Percentiles rank a stretch among this genome's conserved stretches.
These are phyloP conservation scores for Pelvicachromis taeniatus DNA, from an alignment of 2,113 vertebrate genomes.

Conservation along the genomic window DNA sequence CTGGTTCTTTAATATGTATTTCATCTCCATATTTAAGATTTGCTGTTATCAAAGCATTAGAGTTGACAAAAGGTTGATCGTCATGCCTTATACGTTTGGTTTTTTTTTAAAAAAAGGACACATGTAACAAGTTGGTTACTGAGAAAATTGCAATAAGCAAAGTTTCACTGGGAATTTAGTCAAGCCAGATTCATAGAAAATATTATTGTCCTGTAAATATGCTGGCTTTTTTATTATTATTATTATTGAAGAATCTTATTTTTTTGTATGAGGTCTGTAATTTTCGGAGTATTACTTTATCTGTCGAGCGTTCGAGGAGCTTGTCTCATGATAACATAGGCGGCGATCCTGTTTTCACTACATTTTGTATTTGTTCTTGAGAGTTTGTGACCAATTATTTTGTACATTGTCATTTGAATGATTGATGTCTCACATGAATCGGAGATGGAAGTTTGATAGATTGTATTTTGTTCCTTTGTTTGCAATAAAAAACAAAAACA, in stretches of 20 bases:
- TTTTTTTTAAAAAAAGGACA: conserved; percentile 52
- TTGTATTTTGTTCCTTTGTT: conserved; percentile 61
- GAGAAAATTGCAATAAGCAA: conserved; percentile 44
- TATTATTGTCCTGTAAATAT: conserved; percentile 75
- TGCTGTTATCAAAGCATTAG: conserved; percentile 12
- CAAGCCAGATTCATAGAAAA: conserved; percentile 66
- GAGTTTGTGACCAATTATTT: conserved; percentile 61
- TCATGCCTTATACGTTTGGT: conserved; percentile 57
- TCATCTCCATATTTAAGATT: conserved; percentile 52
- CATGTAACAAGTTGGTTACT: conserved; percentile 68
- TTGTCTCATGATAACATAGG: not conserved
- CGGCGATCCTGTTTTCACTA: conserved; percentile 37
- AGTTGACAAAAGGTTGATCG: conserved; percentile 55
- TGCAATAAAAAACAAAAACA: conserved; percentile 68
- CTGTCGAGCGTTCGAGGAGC: not conserved
- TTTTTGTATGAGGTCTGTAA: conserved; percentile 68
- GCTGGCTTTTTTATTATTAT: conserved; percentile 47
- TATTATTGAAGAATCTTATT: conserved; percentile 42
- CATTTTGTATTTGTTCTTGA: conserved; percentile 58
- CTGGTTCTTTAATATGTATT: conserved; percentile 18
- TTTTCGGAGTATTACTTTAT: conserved; percentile 57
- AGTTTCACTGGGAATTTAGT: conserved; percentile 76
- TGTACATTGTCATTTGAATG: conserved; percentile 56
- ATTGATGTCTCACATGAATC: conserved; percentile 57
- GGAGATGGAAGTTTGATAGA: conserved; percentile 44